phyloP scores from a whole-genome alignment of 2,113 vertebrate species.

The Brachirus orientalis region DNA sequence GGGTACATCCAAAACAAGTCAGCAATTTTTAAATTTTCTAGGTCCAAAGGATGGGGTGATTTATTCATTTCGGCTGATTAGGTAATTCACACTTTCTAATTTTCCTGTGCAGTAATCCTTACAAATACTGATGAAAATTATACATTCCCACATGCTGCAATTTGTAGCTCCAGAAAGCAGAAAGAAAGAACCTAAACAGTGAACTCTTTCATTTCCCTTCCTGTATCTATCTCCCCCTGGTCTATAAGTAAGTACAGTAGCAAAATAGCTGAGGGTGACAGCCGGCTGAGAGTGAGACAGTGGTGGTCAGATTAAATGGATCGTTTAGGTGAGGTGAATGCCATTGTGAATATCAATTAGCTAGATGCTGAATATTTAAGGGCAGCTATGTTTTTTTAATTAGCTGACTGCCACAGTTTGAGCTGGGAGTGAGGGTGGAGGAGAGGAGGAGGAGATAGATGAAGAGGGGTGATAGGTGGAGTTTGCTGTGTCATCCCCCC shows the following conservation, averaged over 20 bases:
- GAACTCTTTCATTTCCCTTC: slow-evolving; percentile 40
- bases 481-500: slow-evolving; percentile 71
- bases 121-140: slow-evolving; percentile 1
- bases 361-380: slow-evolving; percentile 82
- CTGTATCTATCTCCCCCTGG: slow-evolving; percentile 7
- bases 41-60: slow-evolving; percentile 6
- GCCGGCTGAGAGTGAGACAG: slow-evolving; percentile 62
- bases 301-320: slow-evolving; percentile 79
- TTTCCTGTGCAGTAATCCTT: slow-evolving; percentile 31
- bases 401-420: slow-evolving; percentile 75
- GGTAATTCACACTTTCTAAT: slow-evolving; percentile 13
- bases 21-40: slow-evolving; percentile 4
- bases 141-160: not conserved
- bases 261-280: slow-evolving; percentile 58
- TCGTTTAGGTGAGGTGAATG: slow-evolving; percentile 76
- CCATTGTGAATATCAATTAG: slow-evolving; percentile 85
- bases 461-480: slow-evolving; percentile 52
- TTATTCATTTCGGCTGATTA: not conserved
- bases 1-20: too few species aligned
- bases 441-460: slow-evolving; percentile 19
- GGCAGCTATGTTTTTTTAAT: slow-evolving; percentile 81
- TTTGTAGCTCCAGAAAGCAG: slow-evolving; percentile 22
- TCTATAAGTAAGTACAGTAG: slow-evolving; percentile 59
- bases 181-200: slow-evolving; percentile 2
- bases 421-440: slow-evolving; percentile 47